Evolutionary conservation across 2,888 invertebrate species (phyloP).

Genomic region (Mythimna pallens): DNA sequence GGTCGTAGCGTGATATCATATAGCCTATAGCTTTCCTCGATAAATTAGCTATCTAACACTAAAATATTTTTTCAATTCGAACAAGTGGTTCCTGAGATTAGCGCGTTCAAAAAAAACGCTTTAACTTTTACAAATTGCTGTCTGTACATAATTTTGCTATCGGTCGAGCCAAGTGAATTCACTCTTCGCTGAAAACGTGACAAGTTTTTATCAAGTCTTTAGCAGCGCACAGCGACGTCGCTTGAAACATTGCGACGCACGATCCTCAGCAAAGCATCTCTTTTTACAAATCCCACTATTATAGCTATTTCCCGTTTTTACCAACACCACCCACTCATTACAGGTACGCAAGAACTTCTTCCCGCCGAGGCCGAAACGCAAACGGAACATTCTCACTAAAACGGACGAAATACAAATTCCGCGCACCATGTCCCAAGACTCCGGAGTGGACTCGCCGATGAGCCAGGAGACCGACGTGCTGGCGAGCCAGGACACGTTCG

Average conservation of each 20-base stretch:
- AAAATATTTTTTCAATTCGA: too few relatives aligned
- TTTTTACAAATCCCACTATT: background rate
- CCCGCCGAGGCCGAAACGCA: slow-evolving; percentile 92
- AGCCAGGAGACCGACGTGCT: slow-evolving; percentile 77
- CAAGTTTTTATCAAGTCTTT: too few relatives aligned
- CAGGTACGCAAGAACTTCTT: slow-evolving; percentile 93
- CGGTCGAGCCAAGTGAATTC: too few relatives aligned
- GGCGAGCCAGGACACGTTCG: slow-evolving; percentile 76
- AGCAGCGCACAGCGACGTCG: background rate
- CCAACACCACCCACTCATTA: slow-evolving; percentile 13
- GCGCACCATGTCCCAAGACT: slow-evolving; percentile 78
- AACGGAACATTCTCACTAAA: slow-evolving; percentile 71
- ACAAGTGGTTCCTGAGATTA: too few relatives aligned
- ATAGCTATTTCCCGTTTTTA: background rate
- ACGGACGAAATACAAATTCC: slow-evolving; percentile 67
- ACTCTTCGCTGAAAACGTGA: too few relatives aligned
- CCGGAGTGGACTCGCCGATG: slow-evolving; percentile 76
- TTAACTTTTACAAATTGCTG: too few relatives aligned
- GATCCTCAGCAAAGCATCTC: background rate
- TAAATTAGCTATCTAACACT: too few relatives aligned
- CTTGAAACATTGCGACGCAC: background rate
- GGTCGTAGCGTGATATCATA: too few relatives aligned
- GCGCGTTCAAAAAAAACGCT: too few relatives aligned
- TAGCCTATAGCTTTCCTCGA: too few relatives aligned
- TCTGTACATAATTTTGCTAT: too few relatives aligned